Base-by-base conservation (phyloP, 2,113 vertebrate genomes). In the Sebastes fasciatus region DNA sequence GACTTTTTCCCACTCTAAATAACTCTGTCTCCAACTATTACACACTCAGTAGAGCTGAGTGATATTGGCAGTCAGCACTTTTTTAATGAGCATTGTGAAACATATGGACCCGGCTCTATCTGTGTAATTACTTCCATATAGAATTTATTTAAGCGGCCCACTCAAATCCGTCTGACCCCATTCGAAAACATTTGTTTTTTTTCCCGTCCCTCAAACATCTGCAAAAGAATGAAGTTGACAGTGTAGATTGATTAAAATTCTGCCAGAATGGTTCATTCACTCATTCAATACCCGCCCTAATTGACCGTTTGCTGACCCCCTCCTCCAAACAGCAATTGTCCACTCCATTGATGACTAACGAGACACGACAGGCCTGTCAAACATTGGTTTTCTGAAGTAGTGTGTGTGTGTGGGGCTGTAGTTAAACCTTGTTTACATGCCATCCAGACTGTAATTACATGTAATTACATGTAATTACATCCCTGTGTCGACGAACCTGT, bases 101-200 rank as follows among this genome's bases (percentile, higher is more conserved):
- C 58, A 52, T 51, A 42, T 77, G 23, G 62, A 19, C n/a, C n/a
- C 17, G 42, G 45, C 17, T 54, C 34, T 64, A 11, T 74, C 8
- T 72, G 4, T 74, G 69, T 48, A 82, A 85, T 68, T 63, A 72
- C 69, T 60, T 58, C 40, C n/a, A 34, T 62, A 40, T 45, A 26
- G 19, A 52, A 40, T 62, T 40, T 54, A 64, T 61, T 64, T 54
- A 57, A 57, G 55, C 6, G 4, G 49, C 40, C 23, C 34, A 51
- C 23, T 48, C 65, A 65, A 75, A 61, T 48, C 52, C 9, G 13
- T 60, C 40, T 51, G 12, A 19, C 58, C 26, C n/a, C 61, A 64
- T 49, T 51, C 23, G 13, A 67, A 62, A 79, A 19, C 43, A 11
- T 14, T 49, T 46, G 21, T 57, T 21, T 43, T 60, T 21, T 43